Conservation (phyloP, 2,797 vertebrate genomes). For the Potorous gilbertii region DNA sequence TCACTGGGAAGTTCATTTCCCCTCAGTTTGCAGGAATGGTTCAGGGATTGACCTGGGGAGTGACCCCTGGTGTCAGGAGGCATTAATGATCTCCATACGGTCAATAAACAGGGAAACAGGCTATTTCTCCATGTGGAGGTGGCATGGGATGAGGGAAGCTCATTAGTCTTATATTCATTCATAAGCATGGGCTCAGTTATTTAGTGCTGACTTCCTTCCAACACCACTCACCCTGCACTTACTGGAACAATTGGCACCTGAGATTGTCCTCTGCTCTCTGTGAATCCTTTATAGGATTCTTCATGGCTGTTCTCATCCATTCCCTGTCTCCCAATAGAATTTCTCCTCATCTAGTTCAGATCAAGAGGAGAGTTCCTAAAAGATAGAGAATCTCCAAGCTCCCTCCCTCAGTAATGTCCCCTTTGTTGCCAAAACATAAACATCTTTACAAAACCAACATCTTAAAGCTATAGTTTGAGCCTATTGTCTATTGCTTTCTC, state of each 20-base stretch:
- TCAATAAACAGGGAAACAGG: conserved; percentile 80
- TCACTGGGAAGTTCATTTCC: conserved; percentile 82
- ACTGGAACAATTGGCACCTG: conserved; percentile 41
- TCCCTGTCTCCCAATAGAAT: conserved; percentile 7
- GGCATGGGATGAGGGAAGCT: conserved; percentile 74
- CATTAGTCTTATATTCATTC: conserved; percentile 74
- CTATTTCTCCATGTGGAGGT: conserved; percentile 74
- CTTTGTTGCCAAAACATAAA: conserved; percentile 43
- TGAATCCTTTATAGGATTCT: conserved; percentile 34
- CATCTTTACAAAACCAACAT: not conserved
- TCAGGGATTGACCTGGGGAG: conserved; percentile 77
- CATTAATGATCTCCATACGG: conserved; percentile 83
- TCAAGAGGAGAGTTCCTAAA: not conserved
- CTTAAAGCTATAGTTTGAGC: not conserved
- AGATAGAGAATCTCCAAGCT: conserved; percentile 19
- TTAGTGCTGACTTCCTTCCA: conserved; percentile 35
- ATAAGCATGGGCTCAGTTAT: conserved; percentile 74
- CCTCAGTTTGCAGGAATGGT: conserved; percentile 77
- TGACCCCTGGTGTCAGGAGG: conserved; percentile 81
- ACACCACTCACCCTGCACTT: conserved; percentile 61
- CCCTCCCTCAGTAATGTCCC: not conserved
- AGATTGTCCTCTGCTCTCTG: conserved; percentile 7
- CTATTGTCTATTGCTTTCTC: conserved; percentile 26
- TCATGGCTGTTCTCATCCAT: not conserved
- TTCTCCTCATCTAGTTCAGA: not conserved